Evolutionary conservation across 2,888 invertebrate species (phyloP).

Genomic region (Harpagoxenus sublaevis): DNA sequence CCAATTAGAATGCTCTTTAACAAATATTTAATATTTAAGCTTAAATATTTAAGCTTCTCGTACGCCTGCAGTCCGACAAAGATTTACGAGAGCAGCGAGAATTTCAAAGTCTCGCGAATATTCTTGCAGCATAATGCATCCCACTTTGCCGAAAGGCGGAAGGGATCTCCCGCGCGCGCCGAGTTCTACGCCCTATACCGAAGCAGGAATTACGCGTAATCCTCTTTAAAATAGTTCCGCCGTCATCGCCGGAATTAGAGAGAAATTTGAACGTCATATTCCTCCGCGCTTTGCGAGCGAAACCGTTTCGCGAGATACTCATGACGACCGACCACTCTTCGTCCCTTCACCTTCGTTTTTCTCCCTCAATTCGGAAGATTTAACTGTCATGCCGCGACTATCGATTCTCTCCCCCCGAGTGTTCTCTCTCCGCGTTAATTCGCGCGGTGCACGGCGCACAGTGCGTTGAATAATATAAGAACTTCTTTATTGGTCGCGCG

Average conservation of each 20-base stretch:
- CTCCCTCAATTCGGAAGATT: constrained; percentile 31
- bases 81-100: constrained; percentile 66
- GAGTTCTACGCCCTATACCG: constrained; percentile 58
- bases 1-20: constrained; percentile 26
- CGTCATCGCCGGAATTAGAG: constrained; percentile 64
- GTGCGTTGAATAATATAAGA: not conserved
- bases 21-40: constrained; percentile 40
- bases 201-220: constrained; percentile 67
- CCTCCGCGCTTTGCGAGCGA: constrained; percentile 55
- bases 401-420: not conserved
- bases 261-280: constrained; percentile 64
- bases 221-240: constrained; percentile 58
- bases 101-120: constrained; percentile 63
- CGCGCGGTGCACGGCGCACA: not conserved
- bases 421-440: constrained; percentile 28
- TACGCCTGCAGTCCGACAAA: constrained; percentile 44
- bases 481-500: not conserved
- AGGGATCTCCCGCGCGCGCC: constrained; percentile 60
- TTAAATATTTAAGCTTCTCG: constrained; percentile 61
- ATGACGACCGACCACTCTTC: constrained; percentile 29
- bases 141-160: constrained; percentile 65
- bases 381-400: constrained; percentile 2
- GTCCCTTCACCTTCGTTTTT: constrained; percentile 33
- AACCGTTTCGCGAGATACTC: constrained; percentile 40
- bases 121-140: constrained; percentile 68